phyloP scores from a whole-genome alignment of 2,797 vertebrate species.

The Tachyglossus aculeatus region DNA sequence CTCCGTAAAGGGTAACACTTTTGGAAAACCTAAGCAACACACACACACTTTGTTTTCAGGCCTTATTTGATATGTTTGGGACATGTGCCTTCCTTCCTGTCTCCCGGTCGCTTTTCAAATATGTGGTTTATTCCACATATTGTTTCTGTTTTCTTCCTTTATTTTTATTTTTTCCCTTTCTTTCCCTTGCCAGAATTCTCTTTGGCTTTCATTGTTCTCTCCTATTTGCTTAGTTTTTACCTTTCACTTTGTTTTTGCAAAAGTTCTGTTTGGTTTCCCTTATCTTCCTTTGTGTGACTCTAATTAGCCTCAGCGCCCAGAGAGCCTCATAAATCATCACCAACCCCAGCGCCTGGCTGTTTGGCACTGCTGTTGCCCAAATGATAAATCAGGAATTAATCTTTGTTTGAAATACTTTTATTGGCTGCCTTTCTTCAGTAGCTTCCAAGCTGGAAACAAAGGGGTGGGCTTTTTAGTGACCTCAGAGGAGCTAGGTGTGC shows the following conservation, averaged over 20 bases:
- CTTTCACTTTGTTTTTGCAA: slow-evolving; percentile 34
- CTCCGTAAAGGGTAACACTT: no score
- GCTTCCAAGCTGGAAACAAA: slow-evolving; percentile 74
- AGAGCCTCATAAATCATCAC: slow-evolving; percentile 38
- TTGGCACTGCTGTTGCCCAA: slow-evolving; percentile 15
- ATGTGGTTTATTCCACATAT: not conserved
- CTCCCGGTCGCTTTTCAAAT: slow-evolving; percentile 1
- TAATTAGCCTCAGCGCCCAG: slow-evolving; percentile 20
- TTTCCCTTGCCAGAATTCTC: not conserved
- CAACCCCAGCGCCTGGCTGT: slow-evolving; percentile 31
- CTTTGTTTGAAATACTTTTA: slow-evolving; percentile 55
- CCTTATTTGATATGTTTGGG: not conserved
- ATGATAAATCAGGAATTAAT: slow-evolving; percentile 65
- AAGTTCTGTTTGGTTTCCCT: slow-evolving; percentile 1
- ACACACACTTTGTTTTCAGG: not conserved
- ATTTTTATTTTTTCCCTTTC: not conserved
- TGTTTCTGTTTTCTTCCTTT: not conserved
- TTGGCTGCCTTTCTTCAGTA: slow-evolving; percentile 60
- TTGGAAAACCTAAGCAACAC: not conserved
- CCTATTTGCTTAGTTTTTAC: not conserved
- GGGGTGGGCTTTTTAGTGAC: slow-evolving; percentile 60
- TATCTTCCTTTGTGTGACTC: slow-evolving; percentile 24
- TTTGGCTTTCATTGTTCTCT: not conserved
- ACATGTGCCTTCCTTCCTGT: not conserved
- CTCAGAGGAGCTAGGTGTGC: slow-evolving; percentile 61